phyloP scores from a whole-genome alignment of 2,113 vertebrate genomes.

The Acinonyx jubatus region DNA sequence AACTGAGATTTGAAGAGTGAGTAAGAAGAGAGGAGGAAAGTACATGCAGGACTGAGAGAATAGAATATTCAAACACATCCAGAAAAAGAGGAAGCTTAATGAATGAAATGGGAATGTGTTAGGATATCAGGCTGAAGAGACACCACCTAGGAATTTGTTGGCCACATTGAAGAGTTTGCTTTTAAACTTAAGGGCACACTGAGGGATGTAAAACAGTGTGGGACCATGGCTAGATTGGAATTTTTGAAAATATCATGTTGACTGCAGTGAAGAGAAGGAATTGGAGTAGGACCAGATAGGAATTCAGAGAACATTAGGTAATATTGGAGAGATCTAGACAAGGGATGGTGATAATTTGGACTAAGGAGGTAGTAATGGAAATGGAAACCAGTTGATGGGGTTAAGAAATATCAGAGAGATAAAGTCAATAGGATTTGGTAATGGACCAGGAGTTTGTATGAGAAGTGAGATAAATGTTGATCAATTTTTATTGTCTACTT shows the following conservation, averaged over 20 bases:
- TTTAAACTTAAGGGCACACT: background rate
- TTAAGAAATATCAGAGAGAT: background rate
- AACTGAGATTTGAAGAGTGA: background rate
- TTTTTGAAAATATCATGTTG: constrained; percentile 1
- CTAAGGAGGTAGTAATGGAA: background rate
- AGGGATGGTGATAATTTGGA: background rate
- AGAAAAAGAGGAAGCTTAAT: background rate
- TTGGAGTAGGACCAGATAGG: background rate
- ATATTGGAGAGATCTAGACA: background rate
- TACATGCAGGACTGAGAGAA: background rate
- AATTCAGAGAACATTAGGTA: background rate
- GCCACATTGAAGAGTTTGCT: background rate
- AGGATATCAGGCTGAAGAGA: background rate
- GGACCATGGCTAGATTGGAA: background rate
- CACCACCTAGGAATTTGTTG: background rate
- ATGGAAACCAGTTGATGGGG: background rate
- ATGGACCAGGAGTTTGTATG: background rate
- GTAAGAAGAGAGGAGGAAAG: background rate
- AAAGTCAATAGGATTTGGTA: background rate
- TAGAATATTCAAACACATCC: background rate
- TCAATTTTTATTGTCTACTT: background rate
- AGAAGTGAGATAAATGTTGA: background rate
- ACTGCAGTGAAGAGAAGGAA: background rate
- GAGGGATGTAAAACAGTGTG: background rate
- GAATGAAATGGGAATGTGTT: background rate